These are phyloP conservation scores for Atrina japonica DNA, from an alignment of 2,888 invertebrate species.

Conservation along the genomic window DNA sequence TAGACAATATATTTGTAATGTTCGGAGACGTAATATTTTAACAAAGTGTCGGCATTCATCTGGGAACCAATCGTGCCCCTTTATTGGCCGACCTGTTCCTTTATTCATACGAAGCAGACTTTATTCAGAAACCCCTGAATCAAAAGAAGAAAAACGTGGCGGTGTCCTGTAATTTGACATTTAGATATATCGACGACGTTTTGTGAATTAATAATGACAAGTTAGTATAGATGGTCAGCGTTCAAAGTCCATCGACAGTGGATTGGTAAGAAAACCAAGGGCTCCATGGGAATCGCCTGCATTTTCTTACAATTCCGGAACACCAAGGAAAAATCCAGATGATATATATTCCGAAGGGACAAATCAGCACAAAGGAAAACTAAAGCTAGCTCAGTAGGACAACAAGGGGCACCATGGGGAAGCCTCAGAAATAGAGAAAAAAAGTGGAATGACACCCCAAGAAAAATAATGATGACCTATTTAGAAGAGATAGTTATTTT, in stretches of 20 bases:
- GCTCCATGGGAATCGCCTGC: conserved; percentile 25
- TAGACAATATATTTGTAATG: too few relatives aligned
- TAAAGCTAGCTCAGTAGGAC: background rate
- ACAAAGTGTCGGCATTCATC: too few relatives aligned
- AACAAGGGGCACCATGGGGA: conserved; percentile 1
- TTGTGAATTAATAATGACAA: too few relatives aligned
- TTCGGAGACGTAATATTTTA: too few relatives aligned
- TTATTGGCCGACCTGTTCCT: too few relatives aligned
- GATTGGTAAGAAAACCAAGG: background rate
- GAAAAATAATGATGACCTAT: conserved; percentile 6
- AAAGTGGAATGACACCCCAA: too few relatives aligned
- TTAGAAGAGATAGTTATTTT: background rate
- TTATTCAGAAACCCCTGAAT: too few relatives aligned
- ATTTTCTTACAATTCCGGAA: background rate
- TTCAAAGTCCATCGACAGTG: background rate
- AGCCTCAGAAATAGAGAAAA: background rate
- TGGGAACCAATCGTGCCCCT: too few relatives aligned
- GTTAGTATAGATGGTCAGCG: background rate
- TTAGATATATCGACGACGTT: too few relatives aligned
- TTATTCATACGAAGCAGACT: too few relatives aligned
- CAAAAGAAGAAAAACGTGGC: too few relatives aligned
- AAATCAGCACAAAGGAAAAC: background rate
- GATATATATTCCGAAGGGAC: conserved; percentile 24
- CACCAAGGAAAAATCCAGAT: conserved; percentile 15
- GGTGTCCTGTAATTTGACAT: too few relatives aligned